Base-by-base conservation (phyloP, 2,113 vertebrate species). In the Bubo bubo region DNA sequence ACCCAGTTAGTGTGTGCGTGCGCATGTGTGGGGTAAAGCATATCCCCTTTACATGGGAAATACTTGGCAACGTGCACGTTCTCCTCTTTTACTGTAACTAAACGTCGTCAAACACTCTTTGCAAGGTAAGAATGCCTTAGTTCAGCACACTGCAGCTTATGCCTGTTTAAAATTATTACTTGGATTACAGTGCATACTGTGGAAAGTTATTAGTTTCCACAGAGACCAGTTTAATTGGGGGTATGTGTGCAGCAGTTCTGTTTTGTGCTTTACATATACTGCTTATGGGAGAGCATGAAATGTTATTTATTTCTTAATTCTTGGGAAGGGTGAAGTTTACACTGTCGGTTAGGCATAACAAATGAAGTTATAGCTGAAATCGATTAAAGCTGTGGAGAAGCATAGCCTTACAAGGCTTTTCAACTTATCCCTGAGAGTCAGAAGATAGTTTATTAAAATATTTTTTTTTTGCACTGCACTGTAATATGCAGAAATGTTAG, bases 131-230 rank as follows among this genome's bases (percentile, higher is more conserved):
- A 92, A 93, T 95, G 92, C 87, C 97, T 97, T 94, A 96, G 72
- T 96, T 97, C 79, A 94, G 56, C 85, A 93, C 87, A 13, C 83
- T 93, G 63, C 70, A 97, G 96, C 95, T 96, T 95, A 90, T 86
- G 91, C 56, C 91, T 91, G 74, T 96, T 93, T 90, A 96, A 92
- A 95, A 97, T 95, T 96, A 94, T 77, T 82, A 75, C 95, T 94
- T 93, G 95, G 76, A 96, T 97, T 97, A 95, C 88, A 88, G 79
- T 96, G 93, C 89, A 49, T 92, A 83, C 92, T 90, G 90, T 95
- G 83, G 94, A 96, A 94, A 94, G 84, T 95, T 96, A 97, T 92
- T 96, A 96, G 92, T 97, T 97, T 97, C 96, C 94, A 93, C 85
- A 93, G 95, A 96, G 95, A 97, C 95, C 72, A 15, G 6, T 97